Percentiles rank a stretch among this genome's conserved stretches.
Evolutionary conservation across 2,113 vertebrate genomes (phyloP).

Genomic region (Montifringilla adamsi): DNA sequence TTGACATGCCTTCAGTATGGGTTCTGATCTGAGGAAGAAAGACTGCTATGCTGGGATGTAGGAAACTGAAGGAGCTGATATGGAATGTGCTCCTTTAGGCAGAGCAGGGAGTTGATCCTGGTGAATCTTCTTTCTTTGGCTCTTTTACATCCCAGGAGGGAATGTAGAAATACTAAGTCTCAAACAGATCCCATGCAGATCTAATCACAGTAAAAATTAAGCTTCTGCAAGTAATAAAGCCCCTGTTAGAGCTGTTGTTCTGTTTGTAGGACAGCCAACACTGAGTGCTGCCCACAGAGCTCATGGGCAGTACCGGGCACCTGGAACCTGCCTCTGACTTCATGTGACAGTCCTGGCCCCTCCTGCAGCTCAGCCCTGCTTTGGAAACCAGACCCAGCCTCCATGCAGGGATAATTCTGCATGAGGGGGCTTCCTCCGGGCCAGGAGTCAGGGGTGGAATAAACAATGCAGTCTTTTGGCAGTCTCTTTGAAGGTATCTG

Average conservation of each 20-base stretch:
- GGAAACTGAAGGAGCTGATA: background rate
- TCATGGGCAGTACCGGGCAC: background rate
- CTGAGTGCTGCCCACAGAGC: background rate
- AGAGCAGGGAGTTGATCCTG: background rate
- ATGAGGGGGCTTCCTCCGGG: background rate
- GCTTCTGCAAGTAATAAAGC: background rate
- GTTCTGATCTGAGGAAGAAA: background rate
- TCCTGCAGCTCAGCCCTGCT: background rate
- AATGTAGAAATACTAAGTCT: background rate
- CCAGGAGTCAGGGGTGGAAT: background rate
- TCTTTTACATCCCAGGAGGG: background rate
- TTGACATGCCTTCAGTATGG: background rate
- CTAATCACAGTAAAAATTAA: background rate
- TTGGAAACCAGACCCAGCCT: background rate
- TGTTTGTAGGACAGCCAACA: background rate
- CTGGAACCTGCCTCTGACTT: background rate
- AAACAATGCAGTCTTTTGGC: background rate
- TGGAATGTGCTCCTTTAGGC: accelerated
- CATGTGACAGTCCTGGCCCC: background rate
- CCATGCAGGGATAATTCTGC: background rate
- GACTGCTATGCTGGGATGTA: background rate
- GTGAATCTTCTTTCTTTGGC: background rate
- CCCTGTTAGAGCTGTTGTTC: background rate
- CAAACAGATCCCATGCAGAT: background rate
- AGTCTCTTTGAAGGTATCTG: background rate